Conservation (phyloP, 2,888 invertebrate genomes). For the Xestia c-nigrum region DNA sequence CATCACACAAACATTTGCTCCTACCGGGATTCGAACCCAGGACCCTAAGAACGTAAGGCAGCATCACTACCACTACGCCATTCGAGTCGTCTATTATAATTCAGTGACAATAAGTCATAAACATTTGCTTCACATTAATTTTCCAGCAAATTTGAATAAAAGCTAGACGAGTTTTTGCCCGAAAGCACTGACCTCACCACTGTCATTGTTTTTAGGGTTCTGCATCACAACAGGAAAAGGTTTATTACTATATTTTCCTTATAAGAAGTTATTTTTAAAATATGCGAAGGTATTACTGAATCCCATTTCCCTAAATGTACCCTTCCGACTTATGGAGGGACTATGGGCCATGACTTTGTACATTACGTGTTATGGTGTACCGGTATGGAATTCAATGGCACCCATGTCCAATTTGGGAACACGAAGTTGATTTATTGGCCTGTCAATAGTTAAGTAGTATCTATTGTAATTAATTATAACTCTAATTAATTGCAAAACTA, state of each 20-base stretch:
- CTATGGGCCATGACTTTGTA: slow-evolving; percentile 13
- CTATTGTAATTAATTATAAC: slow-evolving; percentile 34
- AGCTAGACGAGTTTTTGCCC: slow-evolving; percentile 47
- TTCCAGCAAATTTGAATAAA: slow-evolving; percentile 47
- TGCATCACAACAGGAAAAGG: not conserved
- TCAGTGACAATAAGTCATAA: slow-evolving; percentile 24
- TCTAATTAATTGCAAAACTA: slow-evolving; percentile 26
- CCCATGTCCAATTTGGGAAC: slow-evolving; percentile 29
- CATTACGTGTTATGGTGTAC: not conserved
- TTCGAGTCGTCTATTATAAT: too few relatives aligned
- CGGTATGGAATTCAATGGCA: slow-evolving; percentile 23
- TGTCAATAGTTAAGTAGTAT: slow-evolving; percentile 19
- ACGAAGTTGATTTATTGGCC: slow-evolving; percentile 17
- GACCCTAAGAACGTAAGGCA: too few relatives aligned
- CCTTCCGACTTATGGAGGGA: slow-evolving; percentile 32
- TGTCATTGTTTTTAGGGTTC: slow-evolving; percentile 46
- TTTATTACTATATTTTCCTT: slow-evolving; percentile 35
- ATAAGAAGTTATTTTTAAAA: slow-evolving; percentile 16
- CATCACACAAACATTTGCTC: too few relatives aligned
- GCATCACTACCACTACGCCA: too few relatives aligned
- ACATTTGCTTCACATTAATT: slow-evolving; percentile 37
- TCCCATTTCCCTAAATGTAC: slow-evolving; percentile 38
- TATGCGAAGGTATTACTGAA: slow-evolving; percentile 34
- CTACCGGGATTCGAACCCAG: too few relatives aligned
- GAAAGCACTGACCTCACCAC: slow-evolving; percentile 42